A percentile compares a stretch with the other conserved stretches of the same genome.
Conservation (phyloP, 2,113 vertebrate genomes). For the Phainopepla nitens region DNA sequence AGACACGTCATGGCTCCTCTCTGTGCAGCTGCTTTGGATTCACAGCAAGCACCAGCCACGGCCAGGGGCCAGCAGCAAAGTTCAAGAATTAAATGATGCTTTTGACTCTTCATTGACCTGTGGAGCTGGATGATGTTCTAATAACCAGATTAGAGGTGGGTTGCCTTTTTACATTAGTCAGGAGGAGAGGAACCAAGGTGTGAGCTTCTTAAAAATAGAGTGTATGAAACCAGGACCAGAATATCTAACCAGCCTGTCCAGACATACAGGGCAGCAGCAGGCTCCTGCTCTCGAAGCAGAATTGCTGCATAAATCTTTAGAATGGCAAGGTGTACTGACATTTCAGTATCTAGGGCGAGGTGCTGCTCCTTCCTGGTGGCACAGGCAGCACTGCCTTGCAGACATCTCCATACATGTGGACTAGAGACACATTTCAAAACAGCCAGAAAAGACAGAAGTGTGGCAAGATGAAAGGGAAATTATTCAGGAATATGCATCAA, state of each 20-base stretch:
- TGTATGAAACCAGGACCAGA: neutral
- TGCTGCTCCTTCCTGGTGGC: neutral
- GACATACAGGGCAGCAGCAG: neutral
- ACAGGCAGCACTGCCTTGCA: neutral
- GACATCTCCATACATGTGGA: neutral
- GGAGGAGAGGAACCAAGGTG: neutral
- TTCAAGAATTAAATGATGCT: neutral
- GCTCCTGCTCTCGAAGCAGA: neutral
- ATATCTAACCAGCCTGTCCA: neutral
- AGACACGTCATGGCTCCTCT: neutral
- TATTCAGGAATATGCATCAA: neutral
- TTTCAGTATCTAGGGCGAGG: neutral
- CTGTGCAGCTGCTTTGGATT: neutral
- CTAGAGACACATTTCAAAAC: neutral
- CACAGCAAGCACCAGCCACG: neutral
- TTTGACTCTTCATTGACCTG: neutral
- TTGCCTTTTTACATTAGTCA: neutral
- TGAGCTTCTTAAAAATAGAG: neutral
- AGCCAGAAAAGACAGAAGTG: neutral
- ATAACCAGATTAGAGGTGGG: neutral
- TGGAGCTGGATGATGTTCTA: neutral
- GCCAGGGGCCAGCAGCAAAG: neutral
- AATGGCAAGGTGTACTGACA: neutral
- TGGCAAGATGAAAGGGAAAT: neutral
- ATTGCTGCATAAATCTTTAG: neutral